Conservation (phyloP, 2,888 invertebrate genomes). For the Lasioglossum leucozonium region DNA sequence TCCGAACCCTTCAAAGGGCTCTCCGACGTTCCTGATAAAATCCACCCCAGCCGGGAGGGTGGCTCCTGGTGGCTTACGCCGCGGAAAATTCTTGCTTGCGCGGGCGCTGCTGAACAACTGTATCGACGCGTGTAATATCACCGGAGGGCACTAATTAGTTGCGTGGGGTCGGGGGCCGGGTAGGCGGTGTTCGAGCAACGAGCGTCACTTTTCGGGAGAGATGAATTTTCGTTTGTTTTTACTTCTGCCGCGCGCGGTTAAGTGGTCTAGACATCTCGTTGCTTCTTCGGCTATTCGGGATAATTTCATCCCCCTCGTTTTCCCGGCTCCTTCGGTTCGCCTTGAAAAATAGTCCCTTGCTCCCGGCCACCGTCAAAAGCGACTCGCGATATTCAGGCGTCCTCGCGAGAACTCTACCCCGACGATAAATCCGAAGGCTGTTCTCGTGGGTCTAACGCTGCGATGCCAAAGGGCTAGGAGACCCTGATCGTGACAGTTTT, state of each 20-base stretch:
- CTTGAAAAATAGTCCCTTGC: not conserved
- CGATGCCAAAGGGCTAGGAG: conserved; percentile 33
- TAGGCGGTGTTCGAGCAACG: conserved; percentile 14
- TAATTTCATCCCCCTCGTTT: conserved; percentile 15
- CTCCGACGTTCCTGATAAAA: conserved; percentile 68
- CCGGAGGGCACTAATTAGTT: conserved; percentile 61
- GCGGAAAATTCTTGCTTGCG: conserved; percentile 60
- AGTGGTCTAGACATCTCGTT: conserved; percentile 60
- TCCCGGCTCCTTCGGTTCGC: not conserved
- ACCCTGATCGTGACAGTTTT: conserved; percentile 60
- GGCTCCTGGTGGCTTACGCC: conserved; percentile 52
- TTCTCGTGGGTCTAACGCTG: conserved; percentile 51
- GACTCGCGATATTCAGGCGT: conserved; percentile 9
- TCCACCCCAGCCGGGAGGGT: conserved; percentile 55
- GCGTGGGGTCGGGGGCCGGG: not conserved
- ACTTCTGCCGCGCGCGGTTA: conserved; percentile 24
- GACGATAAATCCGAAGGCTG: conserved; percentile 58
- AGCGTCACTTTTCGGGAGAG: conserved; percentile 41
- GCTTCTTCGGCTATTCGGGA: conserved; percentile 36
- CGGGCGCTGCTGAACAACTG: conserved; percentile 51
- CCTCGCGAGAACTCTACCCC: conserved; percentile 1
- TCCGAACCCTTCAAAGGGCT: conserved; percentile 60
- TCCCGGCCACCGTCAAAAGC: not conserved
- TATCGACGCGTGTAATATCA: conserved; percentile 66
- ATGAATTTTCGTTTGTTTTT: conserved; percentile 53